These are phyloP conservation scores for Egretta garzetta DNA, from an alignment of 2,113 vertebrate species.

Conservation along the genomic window DNA sequence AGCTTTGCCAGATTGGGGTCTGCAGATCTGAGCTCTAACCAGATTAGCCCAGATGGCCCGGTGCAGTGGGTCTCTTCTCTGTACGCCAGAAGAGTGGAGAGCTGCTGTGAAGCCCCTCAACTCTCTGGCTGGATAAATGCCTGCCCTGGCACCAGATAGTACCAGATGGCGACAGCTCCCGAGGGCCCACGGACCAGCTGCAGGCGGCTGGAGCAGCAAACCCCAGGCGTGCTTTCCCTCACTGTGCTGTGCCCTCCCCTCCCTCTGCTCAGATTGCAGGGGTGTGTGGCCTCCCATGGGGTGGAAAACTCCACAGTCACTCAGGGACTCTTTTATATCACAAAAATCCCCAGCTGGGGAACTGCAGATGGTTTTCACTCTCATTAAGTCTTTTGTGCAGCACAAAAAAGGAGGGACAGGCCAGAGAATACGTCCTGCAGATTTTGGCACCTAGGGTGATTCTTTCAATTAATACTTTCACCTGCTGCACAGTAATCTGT, in stretches of 20 bases:
- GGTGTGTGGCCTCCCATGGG: neutral
- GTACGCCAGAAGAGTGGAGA: neutral
- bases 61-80: neutral
- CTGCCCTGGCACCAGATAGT: neutral
- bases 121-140: neutral
- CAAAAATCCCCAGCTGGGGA: neutral
- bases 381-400: neutral
- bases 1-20: neutral
- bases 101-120: neutral
- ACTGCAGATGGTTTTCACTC: neutral
- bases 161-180: neutral
- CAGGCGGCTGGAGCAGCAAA: neutral
- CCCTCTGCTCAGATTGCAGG: neutral
- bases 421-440: neutral
- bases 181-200: neutral
- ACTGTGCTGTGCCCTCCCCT: neutral
- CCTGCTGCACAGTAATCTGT: conserved; percentile 2
- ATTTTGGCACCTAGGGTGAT: neutral
- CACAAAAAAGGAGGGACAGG: neutral
- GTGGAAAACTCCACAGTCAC: neutral
- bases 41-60: neutral
- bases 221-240: neutral
- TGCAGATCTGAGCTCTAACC: neutral
- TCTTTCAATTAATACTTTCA: conserved; percentile 28
- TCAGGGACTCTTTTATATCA: neutral